Conservation (phyloP, 2,888 invertebrate genomes). For the Tiphia femorata region DNA sequence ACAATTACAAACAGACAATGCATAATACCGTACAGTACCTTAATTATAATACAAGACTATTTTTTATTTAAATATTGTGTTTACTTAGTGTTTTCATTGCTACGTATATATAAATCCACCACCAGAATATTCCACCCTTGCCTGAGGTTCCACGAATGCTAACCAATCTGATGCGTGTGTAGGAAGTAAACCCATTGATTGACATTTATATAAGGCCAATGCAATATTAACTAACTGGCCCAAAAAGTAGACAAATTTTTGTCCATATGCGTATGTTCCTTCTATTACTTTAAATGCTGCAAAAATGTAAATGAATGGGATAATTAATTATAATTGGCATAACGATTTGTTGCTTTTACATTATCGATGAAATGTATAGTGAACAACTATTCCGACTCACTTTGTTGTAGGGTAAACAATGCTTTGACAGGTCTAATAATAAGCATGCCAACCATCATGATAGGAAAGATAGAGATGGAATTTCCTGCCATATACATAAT, state of each 20-base stretch:
- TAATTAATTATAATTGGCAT: conserved; percentile 1
- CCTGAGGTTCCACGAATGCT: conserved; percentile 94
- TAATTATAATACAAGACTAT: conserved; percentile 12
- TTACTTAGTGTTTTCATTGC: conserved; percentile 26
- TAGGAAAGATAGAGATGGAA: conserved; percentile 99
- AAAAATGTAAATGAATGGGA: conserved; percentile 26
- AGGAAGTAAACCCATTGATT: conserved; percentile 96
- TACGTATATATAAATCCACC: conserved; percentile 75
- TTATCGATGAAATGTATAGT: not conserved
- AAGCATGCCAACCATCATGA: conserved; percentile 99
- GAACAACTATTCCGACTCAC: conserved; percentile 43
- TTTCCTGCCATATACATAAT: conserved; percentile 99
- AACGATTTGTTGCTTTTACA: not conserved
- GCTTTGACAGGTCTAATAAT: conserved; percentile 97
- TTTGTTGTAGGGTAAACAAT: conserved; percentile 87
- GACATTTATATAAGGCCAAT: conserved; percentile 95
- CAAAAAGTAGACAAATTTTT: conserved; percentile 93
- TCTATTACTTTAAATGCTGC: conserved; percentile 92
- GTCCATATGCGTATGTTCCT: conserved; percentile 89
- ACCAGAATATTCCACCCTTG: conserved; percentile 86
- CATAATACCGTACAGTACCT: not conserved
- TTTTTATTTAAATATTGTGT: conserved; percentile 7
- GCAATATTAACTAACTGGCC: conserved; percentile 94
- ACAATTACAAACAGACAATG: not conserved
- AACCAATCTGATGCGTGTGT: conserved; percentile 99